Evolutionary conservation across 2,113 vertebrate species (phyloP).

Genomic region (Sphaerodactylus townsendi): DNA sequence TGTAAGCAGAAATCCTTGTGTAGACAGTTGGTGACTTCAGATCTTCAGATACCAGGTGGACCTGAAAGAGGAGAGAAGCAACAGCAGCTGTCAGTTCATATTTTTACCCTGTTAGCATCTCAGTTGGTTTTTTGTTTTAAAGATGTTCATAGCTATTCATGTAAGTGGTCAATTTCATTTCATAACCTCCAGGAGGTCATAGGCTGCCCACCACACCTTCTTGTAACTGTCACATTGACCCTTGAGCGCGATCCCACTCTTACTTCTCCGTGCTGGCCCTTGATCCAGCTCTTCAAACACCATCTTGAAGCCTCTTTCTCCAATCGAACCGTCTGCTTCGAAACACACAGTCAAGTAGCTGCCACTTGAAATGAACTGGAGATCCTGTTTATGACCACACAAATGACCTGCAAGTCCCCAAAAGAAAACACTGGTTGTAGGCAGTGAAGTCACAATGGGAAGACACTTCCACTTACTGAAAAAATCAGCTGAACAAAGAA

Average conservation of each 20-base stretch:
- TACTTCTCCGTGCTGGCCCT: slow-evolving; percentile 1
- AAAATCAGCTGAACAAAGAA: too few species aligned
- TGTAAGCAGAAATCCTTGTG: slow-evolving; percentile 29
- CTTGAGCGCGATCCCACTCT: slow-evolving; percentile 11
- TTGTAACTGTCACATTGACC: background rate
- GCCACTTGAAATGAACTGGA: background rate
- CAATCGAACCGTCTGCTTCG: slow-evolving; percentile 20
- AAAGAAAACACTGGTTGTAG: background rate
- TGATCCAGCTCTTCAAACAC: background rate
- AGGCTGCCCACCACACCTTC: too few species aligned
- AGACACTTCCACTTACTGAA: background rate
- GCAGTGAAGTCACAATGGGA: background rate
- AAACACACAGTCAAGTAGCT: slow-evolving; percentile 29
- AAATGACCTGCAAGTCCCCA: slow-evolving; percentile 21
- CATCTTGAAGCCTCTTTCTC: slow-evolving; percentile 32
- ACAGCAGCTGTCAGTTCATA: background rate
- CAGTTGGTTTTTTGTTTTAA: background rate
- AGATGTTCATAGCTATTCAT: too few species aligned
- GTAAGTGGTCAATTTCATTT: too few species aligned
- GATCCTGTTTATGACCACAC: background rate
- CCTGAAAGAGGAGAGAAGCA: background rate
- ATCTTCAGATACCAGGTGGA: background rate
- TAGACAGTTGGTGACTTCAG: background rate
- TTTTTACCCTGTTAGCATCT: too few species aligned
- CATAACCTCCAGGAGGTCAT: too few species aligned